A percentile compares a stretch with the other conserved stretches of the same genome.
Evolutionary conservation across 2,797 vertebrate species (phyloP).

Genomic region (Megaceryle alcyon): DNA sequence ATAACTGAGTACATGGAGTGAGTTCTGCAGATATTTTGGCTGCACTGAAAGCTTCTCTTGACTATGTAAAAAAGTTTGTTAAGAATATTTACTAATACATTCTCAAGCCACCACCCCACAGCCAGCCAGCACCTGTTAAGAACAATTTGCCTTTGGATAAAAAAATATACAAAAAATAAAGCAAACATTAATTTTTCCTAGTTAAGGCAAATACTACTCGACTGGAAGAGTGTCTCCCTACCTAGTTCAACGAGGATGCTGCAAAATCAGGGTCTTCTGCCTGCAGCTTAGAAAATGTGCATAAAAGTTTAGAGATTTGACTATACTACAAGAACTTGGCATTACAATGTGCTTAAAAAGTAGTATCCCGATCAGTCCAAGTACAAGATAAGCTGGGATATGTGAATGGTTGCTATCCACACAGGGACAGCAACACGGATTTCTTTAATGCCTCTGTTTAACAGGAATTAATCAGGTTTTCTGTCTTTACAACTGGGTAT

Average conservation of each 20-base stretch:
- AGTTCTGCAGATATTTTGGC: conserved; percentile 49
- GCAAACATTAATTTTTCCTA: neutral
- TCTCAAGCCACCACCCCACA: neutral
- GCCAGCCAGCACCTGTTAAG: conserved; percentile 22
- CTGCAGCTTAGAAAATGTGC: neutral
- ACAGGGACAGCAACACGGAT: neutral
- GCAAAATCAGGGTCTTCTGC: neutral
- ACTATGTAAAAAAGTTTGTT: conserved; percentile 36
- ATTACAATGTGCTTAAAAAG: neutral
- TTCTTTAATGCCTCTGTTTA: conserved; percentile 18
- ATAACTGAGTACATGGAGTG: neutral
- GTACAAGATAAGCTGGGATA: neutral
- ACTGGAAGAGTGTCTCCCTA: neutral
- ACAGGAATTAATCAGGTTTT: neutral
- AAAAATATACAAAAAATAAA: neutral
- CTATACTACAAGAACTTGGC: neutral
- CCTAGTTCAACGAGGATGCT: neutral
- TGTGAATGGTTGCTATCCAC: neutral
- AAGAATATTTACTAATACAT: conserved; percentile 43
- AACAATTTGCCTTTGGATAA: conserved; percentile 26
- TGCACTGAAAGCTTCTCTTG: conserved; percentile 13
- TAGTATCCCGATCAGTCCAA: neutral
- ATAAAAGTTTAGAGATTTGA: neutral
- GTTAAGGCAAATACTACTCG: neutral
- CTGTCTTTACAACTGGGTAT: conserved; percentile 7